A percentile compares a stretch with the other conserved stretches of the same genome.
Conservation (phyloP, 2,888 invertebrate species). For the Unio pictorum region DNA sequence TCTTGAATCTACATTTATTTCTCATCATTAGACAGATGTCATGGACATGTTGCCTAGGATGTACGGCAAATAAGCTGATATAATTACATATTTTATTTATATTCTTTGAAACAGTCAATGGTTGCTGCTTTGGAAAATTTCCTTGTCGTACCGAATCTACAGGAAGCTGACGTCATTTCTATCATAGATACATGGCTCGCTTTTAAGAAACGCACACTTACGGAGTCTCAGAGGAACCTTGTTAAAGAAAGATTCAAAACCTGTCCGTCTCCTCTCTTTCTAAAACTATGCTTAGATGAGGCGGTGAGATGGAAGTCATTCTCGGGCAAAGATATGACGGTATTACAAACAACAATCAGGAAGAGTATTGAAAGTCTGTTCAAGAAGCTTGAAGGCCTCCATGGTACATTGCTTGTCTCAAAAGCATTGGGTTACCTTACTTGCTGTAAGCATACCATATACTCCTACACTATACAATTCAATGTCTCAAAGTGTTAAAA, state of each 20-base stretch:
- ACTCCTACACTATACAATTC: neutral
- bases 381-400: constrained; percentile 37
- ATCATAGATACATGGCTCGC: constrained; percentile 43
- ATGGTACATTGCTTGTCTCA: constrained; percentile 48
- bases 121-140: constrained; percentile 1
- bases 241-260: constrained; percentile 25
- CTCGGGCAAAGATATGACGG: constrained; percentile 12
- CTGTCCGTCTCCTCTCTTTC: constrained; percentile 45
- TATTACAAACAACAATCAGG: constrained; percentile 31
- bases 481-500: neutral
- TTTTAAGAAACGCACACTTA: constrained; percentile 26
- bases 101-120: neutral
- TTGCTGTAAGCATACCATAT: constrained; percentile 15
- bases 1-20: no score
- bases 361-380: constrained; percentile 36
- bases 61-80: no score
- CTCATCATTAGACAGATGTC: no score
- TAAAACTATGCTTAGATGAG: constrained; percentile 51
- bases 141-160: constrained; percentile 16
- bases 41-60: no score
- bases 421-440: constrained; percentile 52
- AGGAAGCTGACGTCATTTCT: constrained; percentile 23
- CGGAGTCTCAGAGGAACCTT: constrained; percentile 21
- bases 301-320: constrained; percentile 50
- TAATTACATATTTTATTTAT: neutral